Evolutionary conservation across 2,888 invertebrate species (phyloP), one percentile per base, ranked within the genome.

Genomic region (Agonopterix heracliana): DNA sequence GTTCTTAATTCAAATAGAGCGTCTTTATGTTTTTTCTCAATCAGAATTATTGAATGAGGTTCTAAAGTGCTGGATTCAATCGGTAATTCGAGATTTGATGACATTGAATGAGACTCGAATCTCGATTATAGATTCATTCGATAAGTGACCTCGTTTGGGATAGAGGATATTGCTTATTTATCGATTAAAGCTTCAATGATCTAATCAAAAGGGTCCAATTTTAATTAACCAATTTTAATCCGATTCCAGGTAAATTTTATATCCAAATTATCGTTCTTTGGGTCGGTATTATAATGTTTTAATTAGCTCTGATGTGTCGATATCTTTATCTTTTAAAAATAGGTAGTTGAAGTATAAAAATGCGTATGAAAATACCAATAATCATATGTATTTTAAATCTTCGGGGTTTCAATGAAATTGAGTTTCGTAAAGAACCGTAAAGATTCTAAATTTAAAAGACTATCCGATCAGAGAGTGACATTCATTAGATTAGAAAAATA

Each of bases 121-220:
- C 84, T 81, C 78, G 84, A 85, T 83, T 81, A 86, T 83, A 82
- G 84, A 82, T 82, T 86, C 71, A 87, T 84, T 86, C 78, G 82
- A 79, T 87, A 87, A 87, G 85, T 87, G 84, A 87, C 86, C 84
- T 84, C 71, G 75, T 85, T 85, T 76, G 66, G 57, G 34, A n/a
- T n/a, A 41, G 81, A 78, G 76, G 78, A 87, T 86, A 86, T 81
- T 68, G 83, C 88, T 85, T 74, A 82, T 86, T 85, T 68, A 85
- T 86, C 72, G 83, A 86, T 81, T 64, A 60, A 66, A 59, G 63
- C 66, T 76, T 80, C 71, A 83, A 78, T 75, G 74, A 68, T 63
- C 71, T 66, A 73, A 81, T 80, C 73, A 73, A 74, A 72, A 66
- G 63, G 61, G 49, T 51, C 56, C 55, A 26, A 50, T 56, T 60